These are phyloP conservation scores for Dromococcyx pavoninus DNA, from an alignment of 2,797 vertebrate genomes.

Conservation along the genomic window DNA sequence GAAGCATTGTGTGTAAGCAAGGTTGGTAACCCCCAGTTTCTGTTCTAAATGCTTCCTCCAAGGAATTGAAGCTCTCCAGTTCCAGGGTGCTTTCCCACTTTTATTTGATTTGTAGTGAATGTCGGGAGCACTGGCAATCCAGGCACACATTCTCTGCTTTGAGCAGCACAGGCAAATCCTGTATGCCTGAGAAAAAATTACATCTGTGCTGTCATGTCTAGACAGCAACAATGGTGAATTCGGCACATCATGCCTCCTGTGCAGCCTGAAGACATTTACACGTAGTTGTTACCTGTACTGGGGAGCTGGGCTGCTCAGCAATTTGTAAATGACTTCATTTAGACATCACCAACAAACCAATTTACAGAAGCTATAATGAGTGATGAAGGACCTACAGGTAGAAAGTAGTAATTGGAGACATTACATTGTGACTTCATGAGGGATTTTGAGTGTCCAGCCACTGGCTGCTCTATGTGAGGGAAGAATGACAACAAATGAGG, in stretches of 20 bases:
- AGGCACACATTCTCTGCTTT: background rate
- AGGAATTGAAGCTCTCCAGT: background rate
- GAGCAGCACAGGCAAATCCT: background rate
- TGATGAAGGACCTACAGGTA: slow-evolving; percentile 20
- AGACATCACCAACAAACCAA: slow-evolving; percentile 41
- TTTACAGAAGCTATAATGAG: slow-evolving; percentile 52
- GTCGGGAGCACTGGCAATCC: background rate
- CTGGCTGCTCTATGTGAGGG: background rate
- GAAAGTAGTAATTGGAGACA: slow-evolving; percentile 43
- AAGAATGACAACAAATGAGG: background rate
- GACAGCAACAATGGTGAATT: background rate
- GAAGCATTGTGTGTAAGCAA: background rate
- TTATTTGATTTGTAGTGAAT: background rate
- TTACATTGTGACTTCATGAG: slow-evolving; percentile 35
- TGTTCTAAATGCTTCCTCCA: background rate
- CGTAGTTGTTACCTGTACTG: background rate
- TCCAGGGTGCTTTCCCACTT: background rate
- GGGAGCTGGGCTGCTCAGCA: background rate
- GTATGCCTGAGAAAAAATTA: background rate
- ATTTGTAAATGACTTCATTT: slow-evolving; percentile 60
- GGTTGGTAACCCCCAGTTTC: background rate
- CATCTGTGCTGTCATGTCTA: background rate
- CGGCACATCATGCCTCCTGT: background rate
- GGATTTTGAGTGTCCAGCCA: background rate
- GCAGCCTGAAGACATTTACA: background rate